phyloP scores from a whole-genome alignment of 2,888 invertebrate genomes.

The Desoria tigrina region DNA sequence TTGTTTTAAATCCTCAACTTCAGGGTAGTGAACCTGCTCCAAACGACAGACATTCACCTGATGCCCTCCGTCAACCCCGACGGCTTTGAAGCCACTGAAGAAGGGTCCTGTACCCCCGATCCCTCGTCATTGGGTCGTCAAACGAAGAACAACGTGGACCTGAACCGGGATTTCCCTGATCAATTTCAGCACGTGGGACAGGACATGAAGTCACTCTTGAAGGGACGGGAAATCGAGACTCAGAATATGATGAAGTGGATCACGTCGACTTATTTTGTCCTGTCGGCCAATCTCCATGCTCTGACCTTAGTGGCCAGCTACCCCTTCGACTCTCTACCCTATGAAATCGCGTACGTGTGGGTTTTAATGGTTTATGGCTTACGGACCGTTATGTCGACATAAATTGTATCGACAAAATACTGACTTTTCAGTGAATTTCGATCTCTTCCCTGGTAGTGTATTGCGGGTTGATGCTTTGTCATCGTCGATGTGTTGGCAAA shows the following conservation, averaged over 20 bases:
- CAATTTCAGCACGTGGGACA: constrained; percentile 66
- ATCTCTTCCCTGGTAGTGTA: no score
- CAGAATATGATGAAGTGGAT: constrained; percentile 87
- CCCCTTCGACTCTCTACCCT: constrained; percentile 71
- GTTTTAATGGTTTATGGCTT: background rate
- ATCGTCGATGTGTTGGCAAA: no score
- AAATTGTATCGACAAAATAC: no score
- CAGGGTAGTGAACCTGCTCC: constrained; percentile 72
- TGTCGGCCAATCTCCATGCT: constrained; percentile 93
- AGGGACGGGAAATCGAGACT: constrained; percentile 80
- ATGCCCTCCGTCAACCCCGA: constrained; percentile 98
- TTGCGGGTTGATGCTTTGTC: no score
- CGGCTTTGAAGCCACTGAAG: constrained; percentile 84
- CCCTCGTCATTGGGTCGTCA: constrained; percentile 70
- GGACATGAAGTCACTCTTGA: constrained; percentile 55
- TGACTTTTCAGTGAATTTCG: background rate
- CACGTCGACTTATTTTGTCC: constrained; percentile 78
- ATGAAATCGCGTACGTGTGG: constrained; percentile 1
- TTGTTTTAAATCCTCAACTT: background rate
- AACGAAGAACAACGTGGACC: constrained; percentile 77
- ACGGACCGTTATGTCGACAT: no score
- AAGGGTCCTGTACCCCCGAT: constrained; percentile 74
- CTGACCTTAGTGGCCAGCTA: constrained; percentile 97
- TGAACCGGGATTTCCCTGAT: constrained; percentile 92
- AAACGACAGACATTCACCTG: constrained; percentile 85